Evolutionary conservation across 2,888 invertebrate genomes (phyloP).

Genomic region (Diarsia dahlii): DNA sequence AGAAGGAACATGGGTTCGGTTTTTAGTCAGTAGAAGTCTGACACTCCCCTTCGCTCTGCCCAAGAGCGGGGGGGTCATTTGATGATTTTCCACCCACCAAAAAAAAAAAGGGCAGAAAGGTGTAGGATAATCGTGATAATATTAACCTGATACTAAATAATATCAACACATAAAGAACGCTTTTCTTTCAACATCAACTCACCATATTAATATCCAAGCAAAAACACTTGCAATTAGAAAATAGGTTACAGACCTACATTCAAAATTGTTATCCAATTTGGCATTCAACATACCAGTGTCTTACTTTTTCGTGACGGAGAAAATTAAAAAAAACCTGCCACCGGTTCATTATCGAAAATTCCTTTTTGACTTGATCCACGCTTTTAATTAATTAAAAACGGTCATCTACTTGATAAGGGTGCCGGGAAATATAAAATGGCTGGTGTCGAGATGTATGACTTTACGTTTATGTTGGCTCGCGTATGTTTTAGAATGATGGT

Average conservation of each 20-base stretch:
- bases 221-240: neutral
- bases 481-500: conserved; percentile 26
- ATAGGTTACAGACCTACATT: conserved; percentile 13
- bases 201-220: too few species aligned
- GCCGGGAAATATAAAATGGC: conserved; percentile 54
- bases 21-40: too few species aligned
- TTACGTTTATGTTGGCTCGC: conserved; percentile 8
- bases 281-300: conserved; percentile 56
- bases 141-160: too few species aligned
- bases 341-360: conserved; percentile 73
- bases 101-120: too few species aligned
- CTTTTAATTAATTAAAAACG: conserved; percentile 79
- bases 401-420: conserved; percentile 54
- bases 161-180: too few species aligned
- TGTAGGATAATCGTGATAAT: too few species aligned
- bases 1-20: too few species aligned
- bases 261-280: conserved; percentile 60
- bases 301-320: conserved; percentile 54
- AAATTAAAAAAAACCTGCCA: conserved; percentile 70
- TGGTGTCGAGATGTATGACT: conserved; percentile 47
- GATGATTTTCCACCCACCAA: too few species aligned
- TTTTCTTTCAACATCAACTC: neutral
- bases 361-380: conserved; percentile 70
- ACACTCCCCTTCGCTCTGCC: too few species aligned
- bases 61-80: too few species aligned